Conservation (phyloP, 2,888 invertebrate species). For the Flexamia atlantica region DNA sequence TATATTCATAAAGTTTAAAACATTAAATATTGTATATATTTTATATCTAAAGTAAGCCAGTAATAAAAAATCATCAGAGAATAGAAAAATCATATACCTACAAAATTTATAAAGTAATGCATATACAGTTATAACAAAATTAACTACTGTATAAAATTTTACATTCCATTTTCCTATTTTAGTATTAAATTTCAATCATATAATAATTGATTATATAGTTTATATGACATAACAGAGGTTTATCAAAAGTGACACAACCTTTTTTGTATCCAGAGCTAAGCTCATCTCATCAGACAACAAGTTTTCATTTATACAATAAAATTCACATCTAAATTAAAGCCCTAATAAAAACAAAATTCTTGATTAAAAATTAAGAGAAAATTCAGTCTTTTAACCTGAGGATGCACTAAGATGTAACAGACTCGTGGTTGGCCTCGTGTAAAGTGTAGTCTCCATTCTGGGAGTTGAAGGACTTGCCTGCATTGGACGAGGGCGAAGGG, state of each 20-base stretch:
- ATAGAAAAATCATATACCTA: not conserved
- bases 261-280: not conserved
- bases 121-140: not conserved
- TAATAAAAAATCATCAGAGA: not conserved
- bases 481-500: not conserved
- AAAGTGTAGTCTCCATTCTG: constrained; percentile 18
- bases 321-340: not conserved
- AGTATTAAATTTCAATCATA: not conserved
- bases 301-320: not conserved
- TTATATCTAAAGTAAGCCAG: not conserved
- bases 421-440: constrained; percentile 32
- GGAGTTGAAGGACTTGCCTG: not conserved
- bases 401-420: constrained; percentile 9
- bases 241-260: too few species aligned
- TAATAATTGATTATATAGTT: not conserved
- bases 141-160: not conserved
- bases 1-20: not conserved
- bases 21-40: too few species aligned
- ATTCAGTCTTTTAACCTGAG: constrained; percentile 7
- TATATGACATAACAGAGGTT: not conserved
- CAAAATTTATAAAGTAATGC: not conserved
- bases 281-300: not conserved
- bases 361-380: not conserved
- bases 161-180: not conserved
- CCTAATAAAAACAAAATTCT: not conserved